phyloP scores from a whole-genome alignment of 2,888 invertebrate genomes.

The Eudasyphora cyanicolor region DNA sequence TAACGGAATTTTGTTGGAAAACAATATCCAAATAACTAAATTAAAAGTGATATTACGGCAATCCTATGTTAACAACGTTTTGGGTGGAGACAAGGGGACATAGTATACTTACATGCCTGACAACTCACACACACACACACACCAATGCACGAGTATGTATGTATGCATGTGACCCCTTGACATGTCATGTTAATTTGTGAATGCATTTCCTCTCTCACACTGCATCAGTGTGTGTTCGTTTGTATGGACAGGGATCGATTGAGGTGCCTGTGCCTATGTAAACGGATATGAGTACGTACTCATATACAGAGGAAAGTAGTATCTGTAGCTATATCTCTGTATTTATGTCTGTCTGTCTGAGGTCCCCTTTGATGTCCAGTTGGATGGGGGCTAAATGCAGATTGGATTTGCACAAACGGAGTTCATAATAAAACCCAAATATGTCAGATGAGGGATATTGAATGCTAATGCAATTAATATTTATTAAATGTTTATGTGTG shows the following conservation, averaged over 20 bases:
- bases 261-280: conserved; percentile 29
- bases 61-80: background rate
- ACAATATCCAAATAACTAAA: background rate
- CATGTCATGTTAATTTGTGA: conserved; percentile 61
- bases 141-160: background rate
- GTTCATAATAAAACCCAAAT: conserved; percentile 57
- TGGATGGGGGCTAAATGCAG: background rate
- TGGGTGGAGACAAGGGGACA: background rate
- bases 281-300: background rate
- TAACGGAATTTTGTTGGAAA: background rate
- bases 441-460: conserved; percentile 61
- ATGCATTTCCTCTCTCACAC: conserved; percentile 28
- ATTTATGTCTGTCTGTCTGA: too few relatives aligned
- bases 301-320: background rate
- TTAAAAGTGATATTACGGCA: background rate
- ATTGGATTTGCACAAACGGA: conserved; percentile 24
- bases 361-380: background rate
- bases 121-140: background rate
- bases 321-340: background rate
- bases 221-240: too few relatives aligned
- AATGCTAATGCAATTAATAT: conserved; percentile 69
- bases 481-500: conserved; percentile 65
- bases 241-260: conserved; percentile 1
- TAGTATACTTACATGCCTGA: too few relatives aligned
- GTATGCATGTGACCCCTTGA: conserved; percentile 37